phyloP scores from a whole-genome alignment of 2,888 invertebrate genomes.

The Sussaba pulchella region DNA sequence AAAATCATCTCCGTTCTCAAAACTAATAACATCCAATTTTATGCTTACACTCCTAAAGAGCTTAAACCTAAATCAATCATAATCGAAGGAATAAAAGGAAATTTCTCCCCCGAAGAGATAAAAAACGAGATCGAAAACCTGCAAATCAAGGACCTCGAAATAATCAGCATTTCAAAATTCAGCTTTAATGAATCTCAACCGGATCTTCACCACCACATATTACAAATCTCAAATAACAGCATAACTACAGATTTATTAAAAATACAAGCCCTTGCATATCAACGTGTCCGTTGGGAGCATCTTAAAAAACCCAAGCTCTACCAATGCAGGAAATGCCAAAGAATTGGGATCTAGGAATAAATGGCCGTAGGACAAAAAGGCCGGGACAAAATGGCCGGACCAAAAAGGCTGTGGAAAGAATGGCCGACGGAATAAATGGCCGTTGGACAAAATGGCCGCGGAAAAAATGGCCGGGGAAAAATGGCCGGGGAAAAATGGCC shows the following conservation, averaged over 20 bases:
- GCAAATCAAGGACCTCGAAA: neutral
- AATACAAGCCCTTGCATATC: slow-evolving; percentile 25
- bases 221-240: slow-evolving; percentile 40
- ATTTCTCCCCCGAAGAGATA: too few relatives aligned
- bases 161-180: slow-evolving; percentile 6
- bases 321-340: slow-evolving; percentile 54
- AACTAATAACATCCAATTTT: neutral
- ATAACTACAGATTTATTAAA: slow-evolving; percentile 14
- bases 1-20: too few relatives aligned
- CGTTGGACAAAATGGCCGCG: too few relatives aligned
- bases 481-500: too few relatives aligned
- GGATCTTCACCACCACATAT: neutral
- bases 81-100: too few relatives aligned
- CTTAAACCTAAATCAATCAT: too few relatives aligned
- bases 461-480: too few relatives aligned
- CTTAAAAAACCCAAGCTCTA: slow-evolving; percentile 21
- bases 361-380: too few relatives aligned
- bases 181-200: slow-evolving; percentile 2
- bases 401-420: too few relatives aligned
- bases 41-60: neutral
- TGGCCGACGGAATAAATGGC: too few relatives aligned
- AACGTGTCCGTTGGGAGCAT: slow-evolving; percentile 41
- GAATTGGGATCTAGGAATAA: too few relatives aligned
- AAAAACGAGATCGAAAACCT: neutral
- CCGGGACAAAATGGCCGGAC: too few relatives aligned